Conservation (phyloP, 2,888 invertebrate genomes). For the Agonopterix heracliana region DNA sequence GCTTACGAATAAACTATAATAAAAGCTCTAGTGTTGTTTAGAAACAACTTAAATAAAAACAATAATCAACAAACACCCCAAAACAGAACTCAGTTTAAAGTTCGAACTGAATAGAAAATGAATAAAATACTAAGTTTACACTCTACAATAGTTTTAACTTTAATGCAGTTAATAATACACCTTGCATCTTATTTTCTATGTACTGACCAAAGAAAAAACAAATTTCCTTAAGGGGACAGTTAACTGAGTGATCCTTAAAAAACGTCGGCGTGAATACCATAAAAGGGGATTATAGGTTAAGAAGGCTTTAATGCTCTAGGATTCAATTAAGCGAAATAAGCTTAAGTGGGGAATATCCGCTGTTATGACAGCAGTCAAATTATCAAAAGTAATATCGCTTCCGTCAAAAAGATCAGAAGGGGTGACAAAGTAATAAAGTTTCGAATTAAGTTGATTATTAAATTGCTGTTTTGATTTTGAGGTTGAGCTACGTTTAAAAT, state of each 20-base stretch:
- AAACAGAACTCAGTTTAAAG: no score
- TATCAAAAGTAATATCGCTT: constrained; percentile 32
- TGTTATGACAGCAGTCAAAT: constrained; percentile 72
- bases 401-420: constrained; percentile 17
- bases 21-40: no score
- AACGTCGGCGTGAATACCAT: constrained; percentile 66
- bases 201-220: constrained; percentile 45
- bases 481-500: not conserved
- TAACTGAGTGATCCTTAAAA: constrained; percentile 46
- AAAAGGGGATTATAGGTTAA: constrained; percentile 68
- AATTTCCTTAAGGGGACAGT: constrained; percentile 44
- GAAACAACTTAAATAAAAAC: no score
- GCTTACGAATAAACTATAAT: no score
- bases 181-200: constrained; percentile 33
- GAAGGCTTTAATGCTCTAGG: constrained; percentile 66
- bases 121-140: no score
- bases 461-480: constrained; percentile 11
- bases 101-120: no score
- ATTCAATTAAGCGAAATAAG: constrained; percentile 75
- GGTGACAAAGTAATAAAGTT: constrained; percentile 21
- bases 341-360: constrained; percentile 70
- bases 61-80: no score
- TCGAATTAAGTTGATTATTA: constrained; percentile 18
- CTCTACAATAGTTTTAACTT: no score
- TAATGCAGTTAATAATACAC: not conserved